Evolutionary conservation across 2,888 invertebrate species (phyloP), one percentile per base, ranked within the genome.

Genomic region (Argyresthia albistria): DNA sequence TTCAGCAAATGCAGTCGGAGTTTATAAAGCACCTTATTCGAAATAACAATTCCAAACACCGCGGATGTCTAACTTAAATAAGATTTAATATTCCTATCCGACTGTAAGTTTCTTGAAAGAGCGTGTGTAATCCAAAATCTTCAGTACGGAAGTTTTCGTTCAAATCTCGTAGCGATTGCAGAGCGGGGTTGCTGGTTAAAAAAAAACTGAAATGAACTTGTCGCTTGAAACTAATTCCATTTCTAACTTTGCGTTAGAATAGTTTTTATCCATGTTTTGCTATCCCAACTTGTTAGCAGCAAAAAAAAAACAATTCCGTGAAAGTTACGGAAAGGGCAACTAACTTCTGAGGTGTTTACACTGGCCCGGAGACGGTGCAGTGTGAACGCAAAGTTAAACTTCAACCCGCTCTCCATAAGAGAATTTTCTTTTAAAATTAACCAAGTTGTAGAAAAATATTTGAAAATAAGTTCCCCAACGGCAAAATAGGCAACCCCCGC

Each of bases 41-140:
- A 82, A 83, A 84, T 84, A 86, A 86, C 81, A 84, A 81, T 76
- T 77, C 70, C 69, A 78, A 78, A 76, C 72, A 70, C 76, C 66
- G 73, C 73, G 75, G 77, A 80, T 80, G 80, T 83, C 83, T 82
- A 84, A 86, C 76, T 87, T 84, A 86, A 86, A 86, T 84, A 84
- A 80, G 83, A 87, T 87, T 87, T 87, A 87, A 86, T 86, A 87
- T 87, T 87, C 84, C 76, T 78, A 83, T 80, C 83, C 77, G 68
- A 66, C 74, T 76, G 73, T 76, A 80, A 86, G 79, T 80, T 86
- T 79, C 72, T 71, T 74, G 73, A 77, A 81, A 77, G 74, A 86
- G 83, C 82, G 84, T 83, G 76, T 87, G 84, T 87, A 87, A 87
- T 87, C 84, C n/a, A 87, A 84, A 87, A 87, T 82, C 81, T 80